A percentile compares a stretch with the other conserved stretches of the same genome.
phyloP scores from a whole-genome alignment of 1,140 invertebrate genomes.

The Physella acuta region DNA sequence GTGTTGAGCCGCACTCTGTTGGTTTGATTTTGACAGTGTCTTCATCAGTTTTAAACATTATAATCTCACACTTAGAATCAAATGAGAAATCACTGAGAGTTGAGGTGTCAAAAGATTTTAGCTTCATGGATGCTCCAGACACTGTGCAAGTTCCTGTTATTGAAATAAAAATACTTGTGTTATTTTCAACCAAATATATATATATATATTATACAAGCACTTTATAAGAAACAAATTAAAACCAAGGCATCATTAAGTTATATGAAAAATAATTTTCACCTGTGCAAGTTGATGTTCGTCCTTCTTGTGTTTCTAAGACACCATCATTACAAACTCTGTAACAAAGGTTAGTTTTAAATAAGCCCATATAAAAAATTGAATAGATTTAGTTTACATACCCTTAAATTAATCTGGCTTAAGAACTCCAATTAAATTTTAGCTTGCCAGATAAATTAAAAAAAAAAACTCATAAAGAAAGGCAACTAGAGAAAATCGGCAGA shows the following conservation, averaged over 20 bases:
- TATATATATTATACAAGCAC: background rate
- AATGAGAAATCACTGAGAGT: background rate
- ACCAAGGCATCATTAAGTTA: background rate
- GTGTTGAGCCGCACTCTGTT: too few species aligned
- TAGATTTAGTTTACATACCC: too few species aligned
- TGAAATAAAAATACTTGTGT: background rate
- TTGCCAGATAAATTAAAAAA: too few species aligned
- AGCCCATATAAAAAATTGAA: background rate
- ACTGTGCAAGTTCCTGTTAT: background rate
- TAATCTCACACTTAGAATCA: too few species aligned
- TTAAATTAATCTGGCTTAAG: too few species aligned
- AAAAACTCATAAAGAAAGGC: too few species aligned
- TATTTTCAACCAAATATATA: background rate
- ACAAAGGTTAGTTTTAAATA: background rate
- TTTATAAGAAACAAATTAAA: background rate
- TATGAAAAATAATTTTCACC: background rate
- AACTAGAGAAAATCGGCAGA: too few species aligned
- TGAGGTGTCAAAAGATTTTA: constrained; percentile 5
- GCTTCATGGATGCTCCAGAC: constrained; percentile 6
- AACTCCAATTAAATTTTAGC: too few species aligned
- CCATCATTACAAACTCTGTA: background rate
- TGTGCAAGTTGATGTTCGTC: background rate
- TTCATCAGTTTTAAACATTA: too few species aligned
- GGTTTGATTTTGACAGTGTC: too few species aligned
- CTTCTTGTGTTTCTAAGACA: background rate